Percentiles rank a stretch among this genome's conserved stretches.
phyloP scores from a whole-genome alignment of 2,797 vertebrate genomes.

The Eospalax fontanierii region DNA sequence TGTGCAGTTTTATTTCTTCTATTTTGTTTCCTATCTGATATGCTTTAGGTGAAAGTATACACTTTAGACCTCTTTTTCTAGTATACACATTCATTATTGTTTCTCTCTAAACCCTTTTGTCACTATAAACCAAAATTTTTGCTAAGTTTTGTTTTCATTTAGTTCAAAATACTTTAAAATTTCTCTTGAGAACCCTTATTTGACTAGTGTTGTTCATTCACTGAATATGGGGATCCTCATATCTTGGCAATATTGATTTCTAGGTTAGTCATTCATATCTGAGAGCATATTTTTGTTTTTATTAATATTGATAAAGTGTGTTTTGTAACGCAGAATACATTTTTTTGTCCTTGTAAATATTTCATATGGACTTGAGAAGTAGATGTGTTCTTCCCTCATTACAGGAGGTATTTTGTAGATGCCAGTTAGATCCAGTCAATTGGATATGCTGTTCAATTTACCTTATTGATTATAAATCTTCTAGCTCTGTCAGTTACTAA shows the following conservation, averaged over 20 bases:
- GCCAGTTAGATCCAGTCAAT: not conserved
- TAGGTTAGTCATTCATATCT: not conserved
- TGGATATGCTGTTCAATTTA: not conserved
- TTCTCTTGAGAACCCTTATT: not conserved
- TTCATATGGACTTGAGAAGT: not conserved
- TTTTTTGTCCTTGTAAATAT: not conserved
- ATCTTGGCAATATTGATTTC: not conserved
- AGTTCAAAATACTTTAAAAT: not conserved
- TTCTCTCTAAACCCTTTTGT: not conserved
- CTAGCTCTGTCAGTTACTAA: not conserved
- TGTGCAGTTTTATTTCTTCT: not conserved
- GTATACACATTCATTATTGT: not conserved
- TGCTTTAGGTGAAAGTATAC: not conserved
- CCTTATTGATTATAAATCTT: not conserved
- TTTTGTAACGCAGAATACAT: constrained; percentile 13
- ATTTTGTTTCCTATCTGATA: not conserved
- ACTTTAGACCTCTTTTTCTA: not conserved
- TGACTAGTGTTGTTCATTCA: not conserved
- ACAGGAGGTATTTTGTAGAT: not conserved
- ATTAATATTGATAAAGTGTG: not conserved
- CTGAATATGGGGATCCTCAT: not conserved
- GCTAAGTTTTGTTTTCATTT: not conserved
- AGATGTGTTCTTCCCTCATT: not conserved
- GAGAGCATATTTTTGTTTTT: not conserved
- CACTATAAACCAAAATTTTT: not conserved